Evolutionary conservation across 2,113 vertebrate species (phyloP), one percentile per base, ranked within the genome.

Genomic region (Trichechus manatus): DNA sequence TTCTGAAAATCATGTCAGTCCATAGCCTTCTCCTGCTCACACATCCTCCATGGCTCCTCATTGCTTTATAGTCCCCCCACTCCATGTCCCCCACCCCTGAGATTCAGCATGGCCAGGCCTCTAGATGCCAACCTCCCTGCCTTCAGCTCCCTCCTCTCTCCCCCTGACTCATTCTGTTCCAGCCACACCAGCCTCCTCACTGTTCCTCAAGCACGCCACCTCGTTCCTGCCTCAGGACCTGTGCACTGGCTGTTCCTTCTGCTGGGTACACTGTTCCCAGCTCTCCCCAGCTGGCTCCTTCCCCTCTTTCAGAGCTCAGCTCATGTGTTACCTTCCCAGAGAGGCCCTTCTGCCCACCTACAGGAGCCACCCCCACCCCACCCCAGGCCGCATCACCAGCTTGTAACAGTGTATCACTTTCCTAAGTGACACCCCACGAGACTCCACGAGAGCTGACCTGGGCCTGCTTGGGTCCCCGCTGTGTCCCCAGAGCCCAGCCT

Each of bases 371-470:
- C 19, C 84, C 3, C 11, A 27, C 36, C 64, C 63, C 42, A 2
- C 5, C 39, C 31, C 25, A 1, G 5, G 2, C 25, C 25, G 10
- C 36, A 20, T 36, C 20, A 3, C 23, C 14, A 2, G 14, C 20
- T 47, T 59, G 31, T 56, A 5, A 39, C 39, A 36, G n/a, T 27
- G 13, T 33, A 42, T 42, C 29, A 14, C n/a, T 39, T 79, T 42
- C 61, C 25, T 79, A 68, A 86, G 25, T 66, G 33, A 66, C 39
- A 74, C 14, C 11, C 72, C n/a, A 25, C 6, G 44, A 79, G 33
- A n/a, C 25, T 50, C 63, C 36, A 61, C 33, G 22, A 77, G 33
- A 50, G 22, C 68, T 14, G n/a, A 70, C 63, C 22, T 15, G 61
- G 33, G 9, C 36, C 47, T 14, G 59, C 17, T 59, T 70, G 10